Percentiles rank a stretch among this genome's conserved stretches.
These are phyloP conservation scores for Fundulus diaphanus DNA, from an alignment of 2,797 vertebrate genomes.

Conservation along the genomic window DNA sequence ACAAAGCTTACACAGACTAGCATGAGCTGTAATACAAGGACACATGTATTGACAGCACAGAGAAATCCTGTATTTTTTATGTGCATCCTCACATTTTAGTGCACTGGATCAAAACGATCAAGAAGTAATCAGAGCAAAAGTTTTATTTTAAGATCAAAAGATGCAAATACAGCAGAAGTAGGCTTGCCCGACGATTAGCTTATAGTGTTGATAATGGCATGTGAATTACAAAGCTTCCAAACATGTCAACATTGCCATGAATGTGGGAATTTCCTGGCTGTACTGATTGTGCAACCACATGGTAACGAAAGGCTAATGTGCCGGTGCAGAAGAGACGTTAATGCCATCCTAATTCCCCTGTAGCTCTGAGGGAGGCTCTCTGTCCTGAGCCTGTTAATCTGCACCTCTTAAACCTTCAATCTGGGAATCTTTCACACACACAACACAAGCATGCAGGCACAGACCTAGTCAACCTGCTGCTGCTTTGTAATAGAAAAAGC, in stretches of 20 bases:
- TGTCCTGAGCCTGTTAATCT: slow-evolving; percentile 71
- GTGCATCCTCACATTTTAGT: not conserved
- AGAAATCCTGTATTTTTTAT: not conserved
- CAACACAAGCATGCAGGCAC: slow-evolving; percentile 1
- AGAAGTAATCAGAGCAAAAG: not conserved
- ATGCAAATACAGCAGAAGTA: slow-evolving; percentile 15
- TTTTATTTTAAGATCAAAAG: not conserved
- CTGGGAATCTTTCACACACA: slow-evolving; percentile 46
- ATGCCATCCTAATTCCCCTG: slow-evolving; percentile 68
- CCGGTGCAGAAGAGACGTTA: slow-evolving; percentile 62
- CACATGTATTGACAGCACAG: not conserved
- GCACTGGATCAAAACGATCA: not conserved
- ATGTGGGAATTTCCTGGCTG: slow-evolving; percentile 55
- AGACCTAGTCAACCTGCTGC: slow-evolving; percentile 53
- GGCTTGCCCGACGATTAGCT: slow-evolving; percentile 30
- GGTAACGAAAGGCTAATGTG: slow-evolving; percentile 71
- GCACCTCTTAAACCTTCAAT: slow-evolving; percentile 71
- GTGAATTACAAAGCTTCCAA: slow-evolving; percentile 60
- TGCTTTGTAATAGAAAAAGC: slow-evolving; percentile 29
- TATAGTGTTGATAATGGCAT: slow-evolving; percentile 49
- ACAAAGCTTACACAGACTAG: not conserved
- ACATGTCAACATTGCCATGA: slow-evolving; percentile 61
- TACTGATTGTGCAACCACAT: slow-evolving; percentile 61
- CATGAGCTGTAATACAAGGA: not conserved
- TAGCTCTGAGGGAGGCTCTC: slow-evolving; percentile 42